Percentiles rank a stretch among this genome's conserved stretches.
Conservation (phyloP, 2,113 vertebrate genomes). For the Lampris incognitus region DNA sequence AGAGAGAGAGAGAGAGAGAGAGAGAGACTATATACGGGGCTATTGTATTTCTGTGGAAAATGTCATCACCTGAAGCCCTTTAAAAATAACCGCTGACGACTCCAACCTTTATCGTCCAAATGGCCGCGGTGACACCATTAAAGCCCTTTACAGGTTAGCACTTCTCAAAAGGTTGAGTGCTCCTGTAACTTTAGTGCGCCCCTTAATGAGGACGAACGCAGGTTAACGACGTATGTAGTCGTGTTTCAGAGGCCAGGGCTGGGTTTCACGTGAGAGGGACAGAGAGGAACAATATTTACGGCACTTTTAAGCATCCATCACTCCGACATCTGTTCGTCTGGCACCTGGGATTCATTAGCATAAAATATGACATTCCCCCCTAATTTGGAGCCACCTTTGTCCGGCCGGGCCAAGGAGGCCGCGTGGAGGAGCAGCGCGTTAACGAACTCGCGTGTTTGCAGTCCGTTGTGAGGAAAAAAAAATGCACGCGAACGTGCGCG, state of each 20-base stretch:
- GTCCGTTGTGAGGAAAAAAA: background rate
- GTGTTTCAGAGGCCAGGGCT: conserved; percentile 70
- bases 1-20: too few relatives aligned
- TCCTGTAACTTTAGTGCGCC: conserved; percentile 75
- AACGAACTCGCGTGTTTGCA: background rate
- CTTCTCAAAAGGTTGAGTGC: conserved; percentile 65
- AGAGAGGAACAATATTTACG: conserved; percentile 80
- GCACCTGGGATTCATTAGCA: conserved; percentile 81
- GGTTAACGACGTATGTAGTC: conserved; percentile 80
- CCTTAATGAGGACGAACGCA: conserved; percentile 81
- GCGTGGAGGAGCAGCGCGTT: too few relatives aligned
- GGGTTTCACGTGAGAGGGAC: conserved; percentile 63
- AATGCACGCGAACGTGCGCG: too few relatives aligned
- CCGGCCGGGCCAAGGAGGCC: conserved; percentile 45
- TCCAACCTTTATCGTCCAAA: conserved; percentile 64
- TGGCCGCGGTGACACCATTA: conserved; percentile 70
- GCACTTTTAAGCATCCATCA: conserved; percentile 82
- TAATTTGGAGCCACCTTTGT: conserved; percentile 63
- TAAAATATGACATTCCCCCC: conserved; percentile 75
- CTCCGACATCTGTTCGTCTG: conserved; percentile 75
- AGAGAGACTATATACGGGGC: conserved; percentile 10
- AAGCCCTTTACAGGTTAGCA: conserved; percentile 74
- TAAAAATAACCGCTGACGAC: conserved; percentile 64
- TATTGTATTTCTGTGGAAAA: conserved; percentile 17
- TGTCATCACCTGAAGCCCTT: conserved; percentile 17